A percentile compares a stretch with the other conserved stretches of the same genome.
Evolutionary conservation across 2,888 invertebrate genomes (phyloP).

Genomic region (Geotrupes spiniger): DNA sequence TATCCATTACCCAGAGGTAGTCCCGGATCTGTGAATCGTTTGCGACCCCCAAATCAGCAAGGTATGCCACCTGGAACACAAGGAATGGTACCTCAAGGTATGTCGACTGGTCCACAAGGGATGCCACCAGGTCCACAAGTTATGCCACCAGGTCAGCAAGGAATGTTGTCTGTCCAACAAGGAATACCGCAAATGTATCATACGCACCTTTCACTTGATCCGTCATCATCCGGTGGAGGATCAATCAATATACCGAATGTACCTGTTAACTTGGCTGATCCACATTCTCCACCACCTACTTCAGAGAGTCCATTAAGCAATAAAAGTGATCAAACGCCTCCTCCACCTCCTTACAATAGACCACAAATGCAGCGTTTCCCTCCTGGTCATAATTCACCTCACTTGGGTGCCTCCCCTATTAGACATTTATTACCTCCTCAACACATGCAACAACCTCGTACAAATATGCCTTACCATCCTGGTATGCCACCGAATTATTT

Average conservation of each 20-base stretch:
- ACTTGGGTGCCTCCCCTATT: not conserved
- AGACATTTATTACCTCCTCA: constrained; percentile 21
- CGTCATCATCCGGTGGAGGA: constrained; percentile 56
- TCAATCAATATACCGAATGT: constrained; percentile 48
- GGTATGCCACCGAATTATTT: constrained; percentile 52
- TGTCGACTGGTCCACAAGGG: too few species aligned
- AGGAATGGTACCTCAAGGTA: too few species aligned
- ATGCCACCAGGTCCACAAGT: too few species aligned
- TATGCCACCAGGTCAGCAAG: too few species aligned
- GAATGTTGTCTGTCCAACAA: constrained; percentile 1
- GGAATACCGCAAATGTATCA: constrained; percentile 45
- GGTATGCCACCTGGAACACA: constrained; percentile 16
- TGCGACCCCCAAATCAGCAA: constrained; percentile 30
- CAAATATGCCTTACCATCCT: constrained; percentile 51
- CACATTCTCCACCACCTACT: constrained; percentile 44
- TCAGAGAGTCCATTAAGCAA: constrained; percentile 45
- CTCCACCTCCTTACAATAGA: constrained; percentile 44
- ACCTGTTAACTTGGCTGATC: constrained; percentile 28
- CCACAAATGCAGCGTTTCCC: constrained; percentile 42
- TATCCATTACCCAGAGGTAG: constrained; percentile 36
- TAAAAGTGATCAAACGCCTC: constrained; percentile 32
- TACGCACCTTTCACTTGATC: constrained; percentile 53
- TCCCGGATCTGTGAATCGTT: constrained; percentile 34
- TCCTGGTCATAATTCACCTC: constrained; percentile 24
- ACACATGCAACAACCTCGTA: constrained; percentile 30